A percentile compares a stretch with the other conserved stretches of the same genome.
Evolutionary conservation across 2,797 vertebrate species (phyloP).

Genomic region (Spea hammondii): DNA sequence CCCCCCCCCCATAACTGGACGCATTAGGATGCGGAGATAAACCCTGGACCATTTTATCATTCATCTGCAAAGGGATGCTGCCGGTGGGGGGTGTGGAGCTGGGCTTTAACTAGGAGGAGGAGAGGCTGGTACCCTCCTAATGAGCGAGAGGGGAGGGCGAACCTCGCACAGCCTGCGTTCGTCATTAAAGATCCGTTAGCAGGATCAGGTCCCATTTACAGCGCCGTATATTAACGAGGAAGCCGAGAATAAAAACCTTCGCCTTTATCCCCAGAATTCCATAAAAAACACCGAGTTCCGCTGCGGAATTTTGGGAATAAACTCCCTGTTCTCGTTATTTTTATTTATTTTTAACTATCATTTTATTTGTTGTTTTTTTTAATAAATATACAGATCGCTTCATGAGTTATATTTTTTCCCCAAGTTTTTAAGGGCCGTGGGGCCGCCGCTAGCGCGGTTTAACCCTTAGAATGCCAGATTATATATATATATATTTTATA

Average conservation of each 20-base stretch:
- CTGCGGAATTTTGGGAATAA: too few relatives aligned
- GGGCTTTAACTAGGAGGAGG: slow-evolving; percentile 18
- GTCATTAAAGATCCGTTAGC: slow-evolving; percentile 12
- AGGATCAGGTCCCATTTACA: slow-evolving; percentile 15
- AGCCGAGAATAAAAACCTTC: not conserved
- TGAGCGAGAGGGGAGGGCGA: not conserved
- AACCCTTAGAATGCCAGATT: too few relatives aligned
- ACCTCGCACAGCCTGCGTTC: not conserved
- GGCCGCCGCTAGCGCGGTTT: too few relatives aligned
- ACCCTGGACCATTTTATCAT: slow-evolving; percentile 3
- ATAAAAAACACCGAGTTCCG: too few relatives aligned
- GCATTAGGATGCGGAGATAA: not conserved
- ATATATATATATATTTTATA: too few relatives aligned
- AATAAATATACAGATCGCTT: too few relatives aligned
- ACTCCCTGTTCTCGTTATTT: too few relatives aligned
- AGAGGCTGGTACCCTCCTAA: slow-evolving; percentile 17
- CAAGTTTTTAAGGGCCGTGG: too few relatives aligned
- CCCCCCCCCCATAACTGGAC: not conserved
- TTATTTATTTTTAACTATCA: too few relatives aligned
- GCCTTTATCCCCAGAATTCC: too few relatives aligned
- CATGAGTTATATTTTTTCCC: too few relatives aligned
- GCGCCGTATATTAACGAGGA: not conserved
- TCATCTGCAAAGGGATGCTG: slow-evolving; percentile 22
- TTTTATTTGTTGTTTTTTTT: too few relatives aligned
- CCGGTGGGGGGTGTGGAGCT: not conserved